These are phyloP conservation scores for Uropsilus gracilis DNA, from an alignment of 2,113 vertebrate genomes.

Conservation along the genomic window DNA sequence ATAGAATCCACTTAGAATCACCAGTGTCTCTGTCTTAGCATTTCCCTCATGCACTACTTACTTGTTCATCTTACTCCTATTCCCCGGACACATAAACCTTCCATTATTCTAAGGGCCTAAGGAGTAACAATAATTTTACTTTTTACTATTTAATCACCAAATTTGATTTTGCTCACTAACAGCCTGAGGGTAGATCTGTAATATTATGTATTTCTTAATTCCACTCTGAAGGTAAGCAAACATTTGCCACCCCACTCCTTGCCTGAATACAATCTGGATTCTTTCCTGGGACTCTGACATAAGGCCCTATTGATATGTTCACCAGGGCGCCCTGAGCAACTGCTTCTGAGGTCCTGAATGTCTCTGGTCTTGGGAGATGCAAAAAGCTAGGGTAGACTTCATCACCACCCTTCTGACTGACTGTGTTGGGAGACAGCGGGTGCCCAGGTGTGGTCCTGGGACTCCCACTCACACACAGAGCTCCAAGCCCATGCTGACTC, in stretches of 20 bases:
- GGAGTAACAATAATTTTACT: slow-evolving; percentile 62
- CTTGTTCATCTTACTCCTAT: not conserved
- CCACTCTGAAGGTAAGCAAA: slow-evolving; percentile 60
- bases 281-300: slow-evolving; percentile 24
- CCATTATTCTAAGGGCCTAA: slow-evolving; percentile 53
- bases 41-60: slow-evolving; percentile 26
- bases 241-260: not conserved
- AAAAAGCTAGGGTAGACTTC: not conserved
- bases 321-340: slow-evolving; percentile 32
- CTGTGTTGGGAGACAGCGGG: too few relatives aligned
- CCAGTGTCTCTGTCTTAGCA: not conserved
- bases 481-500: not conserved
- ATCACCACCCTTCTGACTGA: not conserved
- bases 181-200: slow-evolving; percentile 57
- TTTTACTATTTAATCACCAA: slow-evolving; percentile 74
- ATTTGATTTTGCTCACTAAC: slow-evolving; percentile 73
- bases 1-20: not conserved
- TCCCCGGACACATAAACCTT: not conserved
- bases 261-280: slow-evolving; percentile 57
- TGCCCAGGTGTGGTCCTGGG: too few relatives aligned
- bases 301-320: slow-evolving; percentile 66
- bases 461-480: not conserved
- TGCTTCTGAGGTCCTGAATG: not conserved
- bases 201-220: slow-evolving; percentile 65
- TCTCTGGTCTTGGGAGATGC: not conserved